phyloP scores from a whole-genome alignment of 2,113 vertebrate genomes.

The Heliornis fulica region DNA sequence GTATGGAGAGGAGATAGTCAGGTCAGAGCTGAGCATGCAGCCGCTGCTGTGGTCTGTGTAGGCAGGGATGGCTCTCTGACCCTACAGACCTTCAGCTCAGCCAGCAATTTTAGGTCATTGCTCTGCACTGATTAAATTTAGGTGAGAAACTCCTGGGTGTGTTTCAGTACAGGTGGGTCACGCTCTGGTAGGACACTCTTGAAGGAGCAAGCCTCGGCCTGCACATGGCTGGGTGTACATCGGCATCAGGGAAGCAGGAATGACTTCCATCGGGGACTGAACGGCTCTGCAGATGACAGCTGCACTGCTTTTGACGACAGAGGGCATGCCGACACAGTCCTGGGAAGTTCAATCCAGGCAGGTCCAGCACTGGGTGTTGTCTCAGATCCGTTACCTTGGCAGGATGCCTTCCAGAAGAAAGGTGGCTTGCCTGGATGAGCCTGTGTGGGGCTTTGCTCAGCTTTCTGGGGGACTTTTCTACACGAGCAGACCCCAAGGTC shows the following conservation, averaged over 20 bases:
- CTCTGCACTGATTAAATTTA: not conserved
- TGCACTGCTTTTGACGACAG: fast-evolving
- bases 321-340: not conserved
- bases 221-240: not conserved
- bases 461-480: not conserved
- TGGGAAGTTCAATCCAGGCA: not conserved
- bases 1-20: not conserved
- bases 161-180: not conserved
- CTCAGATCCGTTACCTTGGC: not conserved
- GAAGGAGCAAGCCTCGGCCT: not conserved
- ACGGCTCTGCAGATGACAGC: not conserved
- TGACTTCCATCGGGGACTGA: not conserved
- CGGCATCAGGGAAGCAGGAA: not conserved
- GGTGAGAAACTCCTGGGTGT: not conserved
- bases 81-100: not conserved
- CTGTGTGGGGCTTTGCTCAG: fast-evolving
- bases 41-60: not conserved
- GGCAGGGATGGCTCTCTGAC: not conserved
- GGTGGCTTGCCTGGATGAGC: not conserved
- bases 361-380: not conserved
- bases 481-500: not conserved
- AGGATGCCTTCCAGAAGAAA: not conserved
- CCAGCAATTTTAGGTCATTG: not conserved
- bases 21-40: not conserved
- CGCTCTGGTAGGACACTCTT: not conserved